Conservation (phyloP, 2,113 vertebrate species). For the Artemisiospiza belli region DNA sequence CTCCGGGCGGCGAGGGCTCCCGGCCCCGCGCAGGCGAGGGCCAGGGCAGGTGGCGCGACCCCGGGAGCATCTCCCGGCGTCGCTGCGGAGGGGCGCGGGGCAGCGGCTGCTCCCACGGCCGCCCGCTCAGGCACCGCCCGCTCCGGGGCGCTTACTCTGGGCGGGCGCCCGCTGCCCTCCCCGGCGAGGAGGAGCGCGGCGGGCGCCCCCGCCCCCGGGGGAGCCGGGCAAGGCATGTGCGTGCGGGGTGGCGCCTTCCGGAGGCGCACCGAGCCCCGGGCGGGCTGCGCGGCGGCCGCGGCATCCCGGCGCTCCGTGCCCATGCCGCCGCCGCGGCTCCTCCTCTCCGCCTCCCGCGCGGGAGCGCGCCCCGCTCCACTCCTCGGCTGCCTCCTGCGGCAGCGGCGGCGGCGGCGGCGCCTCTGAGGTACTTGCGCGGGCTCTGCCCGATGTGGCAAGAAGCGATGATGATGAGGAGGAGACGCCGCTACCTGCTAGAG, state of each 20-base stretch:
- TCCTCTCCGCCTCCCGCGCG: slow-evolving; percentile 34
- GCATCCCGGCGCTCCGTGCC: background rate
- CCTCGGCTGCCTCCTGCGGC: slow-evolving; percentile 39
- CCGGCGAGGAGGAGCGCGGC: slow-evolving; percentile 10
- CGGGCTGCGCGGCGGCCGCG: background rate
- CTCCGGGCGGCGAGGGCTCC: background rate
- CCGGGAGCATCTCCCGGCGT: background rate
- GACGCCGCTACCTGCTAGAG: slow-evolving; percentile 85
- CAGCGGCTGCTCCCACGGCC: background rate
- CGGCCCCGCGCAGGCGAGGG: background rate
- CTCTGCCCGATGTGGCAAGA: slow-evolving; percentile 82
- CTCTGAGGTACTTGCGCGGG: slow-evolving; percentile 24
- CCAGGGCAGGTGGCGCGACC: background rate
- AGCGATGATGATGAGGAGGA: slow-evolving; percentile 87
- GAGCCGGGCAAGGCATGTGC: slow-evolving; percentile 16
- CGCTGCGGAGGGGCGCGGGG: background rate
- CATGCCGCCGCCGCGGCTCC: slow-evolving; percentile 28
- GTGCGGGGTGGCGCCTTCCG: slow-evolving; percentile 4
- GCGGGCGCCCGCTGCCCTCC: background rate
- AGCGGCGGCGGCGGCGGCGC: background rate
- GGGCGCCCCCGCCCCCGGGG: background rate
- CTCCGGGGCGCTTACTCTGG: background rate
- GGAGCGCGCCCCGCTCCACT: slow-evolving; percentile 40
- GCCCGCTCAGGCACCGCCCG: background rate
- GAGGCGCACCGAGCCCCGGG: background rate